Evolutionary conservation across 2,113 vertebrate genomes (phyloP), one percentile per base, ranked within the genome.

Genomic region (Chionodraco myersi): DNA sequence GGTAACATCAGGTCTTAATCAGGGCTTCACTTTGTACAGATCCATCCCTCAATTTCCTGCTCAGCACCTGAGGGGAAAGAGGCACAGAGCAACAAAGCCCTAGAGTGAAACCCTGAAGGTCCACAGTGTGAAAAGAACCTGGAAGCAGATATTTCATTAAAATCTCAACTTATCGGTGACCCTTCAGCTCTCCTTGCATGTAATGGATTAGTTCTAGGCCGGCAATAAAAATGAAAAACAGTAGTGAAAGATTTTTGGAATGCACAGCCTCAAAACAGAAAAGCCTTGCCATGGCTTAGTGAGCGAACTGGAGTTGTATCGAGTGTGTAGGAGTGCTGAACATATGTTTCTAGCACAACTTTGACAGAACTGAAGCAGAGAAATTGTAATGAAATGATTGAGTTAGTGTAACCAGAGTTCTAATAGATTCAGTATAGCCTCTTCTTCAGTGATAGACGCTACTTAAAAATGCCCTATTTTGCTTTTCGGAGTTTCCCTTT

Each of bases 1-100:
- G 30, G 48, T 21, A 47, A 76, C 85, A 90, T 78, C 47, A 78
- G 81, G 75, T 80, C 62, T 75, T 81, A 65, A 88, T 91, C 75
- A 89, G 14, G 12, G 60, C 67, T 73, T 66, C 51, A 10, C 51
- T 72, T 75, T 72, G 59, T 49, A 82, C 64, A 52, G 51, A 86
- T 76, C 54, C 80, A 34, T 74, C 59, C 53, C 59, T 80, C 77
- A 72, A 89, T 90, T 91, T 88, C 86, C 80, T 89, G 78, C 75
- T 83, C 79, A 58, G 61, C 75, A 68, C 81, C 75, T 47, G 57
- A 72, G 66, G 62, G 73, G 72, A 47, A 72, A 47, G 23, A 69
- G 10, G 70, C 36, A 68, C 18, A 57, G 30, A 23, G 44, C 63
- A 62, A 78, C 58, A 82, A 88, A 80, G 52, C 34, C 54, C 67